Base-by-base conservation (phyloP, 35 echinoderm and acorn worm genomes). In the Acanthaster planci region DNA sequence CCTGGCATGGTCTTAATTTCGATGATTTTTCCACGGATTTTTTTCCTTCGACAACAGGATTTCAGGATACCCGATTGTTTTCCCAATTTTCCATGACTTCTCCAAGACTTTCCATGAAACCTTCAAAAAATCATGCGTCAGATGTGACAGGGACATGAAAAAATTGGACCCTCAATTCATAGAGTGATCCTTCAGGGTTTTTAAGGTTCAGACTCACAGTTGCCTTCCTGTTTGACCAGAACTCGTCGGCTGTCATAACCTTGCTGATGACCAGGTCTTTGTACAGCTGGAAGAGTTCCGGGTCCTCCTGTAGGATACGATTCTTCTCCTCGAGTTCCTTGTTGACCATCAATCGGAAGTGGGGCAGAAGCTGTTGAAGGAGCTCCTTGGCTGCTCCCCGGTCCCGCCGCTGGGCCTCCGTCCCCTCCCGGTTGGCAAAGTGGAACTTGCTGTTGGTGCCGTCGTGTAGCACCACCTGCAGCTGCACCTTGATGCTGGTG, bases 321-420 rank as follows among this genome's bases (percentile, higher is more conserved):
- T 99, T 99, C 59, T 99, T 99, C 89, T 93, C 79, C 76, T 99
- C 96, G 38, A 99, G 76, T 80, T 99, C 96, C 51, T 90, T 94
- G 79, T 93, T 99, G 0, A 92, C 92, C 68, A 84, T 90, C 77
- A 78, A 90, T 50, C 92, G 85, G 39, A 99, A 99, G 10, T 68
- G 83, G n/a, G 96, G 96, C 54, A 99, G 83, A 0, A 99, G 89
- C 78, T 99, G 96, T 44, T 99, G 96, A 0, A 99, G 85, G 16
- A 99, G 78, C 64, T 99, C 96, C 38, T 99, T 99, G 77, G 87
- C 92, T 21, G 77, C 88, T 22, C 80, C 90, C 27, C 96, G 51
- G 67, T 99, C 96, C 57, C 86, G 78, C 53, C 78, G 55, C 77
- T 91, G 91, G 14, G 56, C 78, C 8, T 55, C 39, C 29, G 81